These are phyloP conservation scores for Syrrhaptes paradoxus DNA, from an alignment of 2,113 vertebrate genomes.

Conservation along the genomic window DNA sequence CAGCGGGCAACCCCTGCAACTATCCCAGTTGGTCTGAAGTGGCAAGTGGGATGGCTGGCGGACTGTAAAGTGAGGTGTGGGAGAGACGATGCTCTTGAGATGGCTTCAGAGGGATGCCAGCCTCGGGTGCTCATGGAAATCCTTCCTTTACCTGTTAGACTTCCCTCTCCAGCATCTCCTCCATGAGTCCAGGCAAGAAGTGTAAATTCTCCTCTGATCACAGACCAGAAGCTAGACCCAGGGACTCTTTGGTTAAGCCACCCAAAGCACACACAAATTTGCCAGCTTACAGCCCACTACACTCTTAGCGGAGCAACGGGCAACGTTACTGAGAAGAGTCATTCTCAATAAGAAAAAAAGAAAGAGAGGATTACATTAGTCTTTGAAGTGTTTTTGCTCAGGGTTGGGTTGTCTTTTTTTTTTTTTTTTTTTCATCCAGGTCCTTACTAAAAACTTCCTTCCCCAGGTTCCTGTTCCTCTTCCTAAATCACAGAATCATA, in stretches of 20 bases:
- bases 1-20: rapidly evolving
- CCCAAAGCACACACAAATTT: neutral
- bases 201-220: neutral
- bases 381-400: neutral
- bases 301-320: neutral
- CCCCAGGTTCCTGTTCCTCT: neutral
- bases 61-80: no score
- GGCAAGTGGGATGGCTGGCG: neutral
- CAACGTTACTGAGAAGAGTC: neutral
- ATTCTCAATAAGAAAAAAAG: neutral
- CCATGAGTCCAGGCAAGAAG: no score
- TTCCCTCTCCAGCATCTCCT: no score
- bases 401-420: no score
- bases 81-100: no score
- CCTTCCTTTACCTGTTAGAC: no score
- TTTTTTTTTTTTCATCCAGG: neutral
- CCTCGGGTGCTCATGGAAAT: no score
- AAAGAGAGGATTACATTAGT: neutral
- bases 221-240: neutral
- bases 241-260: neutral
- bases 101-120: no score
- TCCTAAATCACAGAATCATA: no score
- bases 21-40: no score
- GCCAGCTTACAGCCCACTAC: neutral
- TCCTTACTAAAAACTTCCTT: neutral